A percentile compares a stretch with the other conserved stretches of the same genome.
Evolutionary conservation across 2,113 vertebrate species (phyloP).

Genomic region (Notothenia coriiceps): DNA sequence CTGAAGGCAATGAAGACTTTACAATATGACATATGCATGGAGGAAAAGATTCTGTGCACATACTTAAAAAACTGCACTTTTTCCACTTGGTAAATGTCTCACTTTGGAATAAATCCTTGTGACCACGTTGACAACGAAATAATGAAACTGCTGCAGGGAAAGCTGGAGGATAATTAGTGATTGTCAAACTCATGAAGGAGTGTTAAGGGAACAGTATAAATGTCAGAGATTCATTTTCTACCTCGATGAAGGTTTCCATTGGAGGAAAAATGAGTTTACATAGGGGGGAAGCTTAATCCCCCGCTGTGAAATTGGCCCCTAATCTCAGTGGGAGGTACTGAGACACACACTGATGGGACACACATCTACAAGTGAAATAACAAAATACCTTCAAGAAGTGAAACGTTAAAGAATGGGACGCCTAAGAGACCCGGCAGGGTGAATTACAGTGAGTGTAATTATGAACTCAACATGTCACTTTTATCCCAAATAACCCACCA

Average conservation of each 20-base stretch:
- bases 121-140: conserved; percentile 17
- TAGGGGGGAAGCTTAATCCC: conserved; percentile 58
- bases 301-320: conserved; percentile 56
- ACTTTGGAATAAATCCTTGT: background rate
- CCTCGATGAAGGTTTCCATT: conserved; percentile 49
- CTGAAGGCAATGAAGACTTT: conserved; percentile 14
- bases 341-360: conserved; percentile 38
- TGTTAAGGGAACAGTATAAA: conserved; percentile 17
- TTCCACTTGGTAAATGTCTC: background rate
- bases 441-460: conserved; percentile 17
- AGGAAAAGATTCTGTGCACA: background rate
- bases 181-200: conserved; percentile 41
- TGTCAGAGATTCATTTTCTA: conserved; percentile 53
- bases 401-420: conserved; percentile 3
- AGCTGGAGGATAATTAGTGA: conserved; percentile 45
- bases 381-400: conserved; percentile 31
- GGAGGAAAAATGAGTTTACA: conserved; percentile 46
- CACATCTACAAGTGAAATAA: conserved; percentile 55
- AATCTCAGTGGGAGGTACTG: conserved; percentile 53
- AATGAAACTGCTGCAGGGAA: conserved; percentile 21
- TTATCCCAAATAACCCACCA: conserved; percentile 6
- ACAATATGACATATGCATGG: background rate
- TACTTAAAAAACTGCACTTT: background rate
- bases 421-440: conserved; percentile 21
- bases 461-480: conserved; percentile 34